Evolutionary conservation across 2,888 invertebrate species (phyloP).

Genomic region (Ectemnius cavifrons): DNA sequence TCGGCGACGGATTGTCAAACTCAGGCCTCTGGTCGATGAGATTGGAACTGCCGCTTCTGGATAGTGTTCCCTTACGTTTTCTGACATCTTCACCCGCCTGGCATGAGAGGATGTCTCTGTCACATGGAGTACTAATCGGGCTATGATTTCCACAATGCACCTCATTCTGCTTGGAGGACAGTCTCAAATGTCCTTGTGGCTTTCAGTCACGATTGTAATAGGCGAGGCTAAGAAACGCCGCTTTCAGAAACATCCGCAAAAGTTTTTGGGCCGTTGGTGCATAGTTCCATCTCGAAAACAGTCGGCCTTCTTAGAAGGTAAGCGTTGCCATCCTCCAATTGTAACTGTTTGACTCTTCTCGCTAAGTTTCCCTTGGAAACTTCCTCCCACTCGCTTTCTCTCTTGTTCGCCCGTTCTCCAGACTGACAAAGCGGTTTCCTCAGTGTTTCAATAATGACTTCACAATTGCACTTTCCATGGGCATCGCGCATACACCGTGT

Average conservation of each 20-base stretch:
- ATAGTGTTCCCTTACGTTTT: no score
- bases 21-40: constrained; percentile 14
- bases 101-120: no score
- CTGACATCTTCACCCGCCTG: no score
- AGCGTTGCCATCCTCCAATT: neutral
- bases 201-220: constrained; percentile 10
- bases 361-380: neutral
- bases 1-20: constrained; percentile 41
- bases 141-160: no score
- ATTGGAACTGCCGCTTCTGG: no score
- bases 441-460: no score
- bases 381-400: no score
- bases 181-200: neutral
- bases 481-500: no score
- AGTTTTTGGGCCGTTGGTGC: neutral
- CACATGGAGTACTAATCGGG: no score
- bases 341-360: constrained; percentile 3
- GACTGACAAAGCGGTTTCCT: no score
- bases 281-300: neutral
- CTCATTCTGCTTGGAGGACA: neutral
- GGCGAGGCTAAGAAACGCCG: neutral
- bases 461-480: no score
- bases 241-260: constrained; percentile 5
- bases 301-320: neutral
- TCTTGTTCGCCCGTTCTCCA: no score